These are phyloP conservation scores for Scelioninae gen. 2 DNA, from an alignment of 2,888 invertebrate species.

Conservation along the genomic window DNA sequence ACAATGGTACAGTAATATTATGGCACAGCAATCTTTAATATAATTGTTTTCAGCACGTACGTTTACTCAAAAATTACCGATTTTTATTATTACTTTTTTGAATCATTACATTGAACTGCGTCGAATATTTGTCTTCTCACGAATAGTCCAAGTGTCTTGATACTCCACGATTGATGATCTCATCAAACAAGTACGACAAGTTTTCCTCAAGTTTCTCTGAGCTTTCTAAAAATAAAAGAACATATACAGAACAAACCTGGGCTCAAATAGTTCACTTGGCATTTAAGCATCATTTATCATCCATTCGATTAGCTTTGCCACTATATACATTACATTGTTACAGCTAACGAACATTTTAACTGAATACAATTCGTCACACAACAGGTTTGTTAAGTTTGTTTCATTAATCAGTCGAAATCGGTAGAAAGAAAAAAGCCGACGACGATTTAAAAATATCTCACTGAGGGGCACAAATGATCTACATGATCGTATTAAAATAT, in stretches of 20 bases:
- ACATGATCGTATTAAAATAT: neutral
- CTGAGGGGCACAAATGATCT: no score
- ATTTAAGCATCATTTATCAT: conserved; percentile 57
- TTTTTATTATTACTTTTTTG: no score
- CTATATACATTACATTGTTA: conserved; percentile 3
- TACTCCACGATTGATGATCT: conserved; percentile 59
- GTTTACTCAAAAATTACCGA: no score
- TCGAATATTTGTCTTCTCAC: conserved; percentile 38
- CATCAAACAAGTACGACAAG: conserved; percentile 53
- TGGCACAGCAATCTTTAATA: no score
- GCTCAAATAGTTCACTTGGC: conserved; percentile 33
- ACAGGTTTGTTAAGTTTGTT: conserved; percentile 1
- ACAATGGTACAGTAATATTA: no score
- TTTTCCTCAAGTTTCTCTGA: conserved; percentile 59
- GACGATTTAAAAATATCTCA: neutral
- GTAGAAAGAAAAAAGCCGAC: neutral
- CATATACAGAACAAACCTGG: conserved; percentile 18
- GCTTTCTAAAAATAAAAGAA: conserved; percentile 58
- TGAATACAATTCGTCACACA: conserved; percentile 12
- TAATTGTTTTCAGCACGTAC: no score
- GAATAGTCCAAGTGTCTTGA: conserved; percentile 49
- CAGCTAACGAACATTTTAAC: conserved; percentile 21
- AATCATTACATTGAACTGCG: conserved; percentile 10
- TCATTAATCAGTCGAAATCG: conserved; percentile 25
- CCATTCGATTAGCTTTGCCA: conserved; percentile 40